These are phyloP conservation scores for Harpalus rufipes DNA, from an alignment of 2,888 invertebrate species.

Conservation along the genomic window DNA sequence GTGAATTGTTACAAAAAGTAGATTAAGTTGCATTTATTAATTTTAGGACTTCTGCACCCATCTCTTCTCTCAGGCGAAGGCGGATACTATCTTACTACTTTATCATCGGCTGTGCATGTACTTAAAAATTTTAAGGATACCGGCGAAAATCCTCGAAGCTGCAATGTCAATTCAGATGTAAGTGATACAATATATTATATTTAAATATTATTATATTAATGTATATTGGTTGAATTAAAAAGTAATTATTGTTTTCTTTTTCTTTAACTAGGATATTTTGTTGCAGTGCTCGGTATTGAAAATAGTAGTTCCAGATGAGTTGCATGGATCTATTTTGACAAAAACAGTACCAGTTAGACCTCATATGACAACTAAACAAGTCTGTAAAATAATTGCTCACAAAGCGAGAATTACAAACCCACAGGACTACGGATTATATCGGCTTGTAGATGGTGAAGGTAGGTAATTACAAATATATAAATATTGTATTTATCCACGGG, in stretches of 20 bases:
- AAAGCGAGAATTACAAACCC: conserved; percentile 97
- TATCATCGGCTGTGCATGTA: conserved; percentile 95
- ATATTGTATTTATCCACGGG: not conserved
- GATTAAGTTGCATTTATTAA: not conserved
- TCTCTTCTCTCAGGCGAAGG: conserved; percentile 95
- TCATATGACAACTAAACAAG: conserved; percentile 94
- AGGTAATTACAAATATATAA: conserved; percentile 69
- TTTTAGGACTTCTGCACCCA: conserved; percentile 87
- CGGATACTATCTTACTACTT: conserved; percentile 95
- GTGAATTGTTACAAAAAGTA: too few species aligned
- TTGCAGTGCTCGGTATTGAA: conserved; percentile 86
- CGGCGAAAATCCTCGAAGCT: conserved; percentile 74
- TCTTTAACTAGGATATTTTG: conserved; percentile 66
- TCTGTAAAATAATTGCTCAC: conserved; percentile 96
- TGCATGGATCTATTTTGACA: conserved; percentile 93
- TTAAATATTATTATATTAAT: not conserved
- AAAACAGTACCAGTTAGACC: conserved; percentile 96
- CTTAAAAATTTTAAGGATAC: conserved; percentile 83
- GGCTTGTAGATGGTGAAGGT: conserved; percentile 94
- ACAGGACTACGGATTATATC: conserved; percentile 96
- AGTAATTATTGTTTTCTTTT: not conserved
- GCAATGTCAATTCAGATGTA: conserved; percentile 76
- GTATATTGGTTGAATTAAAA: not conserved
- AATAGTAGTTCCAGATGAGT: conserved; percentile 96
- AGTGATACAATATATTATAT: conserved; percentile 68